Conservation (phyloP, 2,113 vertebrate genomes). For the Turdus rufiventris region DNA sequence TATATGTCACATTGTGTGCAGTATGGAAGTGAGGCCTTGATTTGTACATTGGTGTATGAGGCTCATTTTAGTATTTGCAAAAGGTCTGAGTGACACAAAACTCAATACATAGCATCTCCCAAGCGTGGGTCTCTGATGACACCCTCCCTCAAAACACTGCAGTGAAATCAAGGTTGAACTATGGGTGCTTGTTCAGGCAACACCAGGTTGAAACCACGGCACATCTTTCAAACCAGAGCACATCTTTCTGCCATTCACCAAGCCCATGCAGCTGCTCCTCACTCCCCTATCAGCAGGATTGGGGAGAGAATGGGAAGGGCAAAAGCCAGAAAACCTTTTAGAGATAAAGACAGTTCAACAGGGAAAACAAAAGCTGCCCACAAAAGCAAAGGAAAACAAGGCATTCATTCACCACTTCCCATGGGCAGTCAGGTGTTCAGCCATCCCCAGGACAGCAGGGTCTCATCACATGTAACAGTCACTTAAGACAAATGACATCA, state of each 20-base stretch:
- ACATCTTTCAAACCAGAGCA: neutral
- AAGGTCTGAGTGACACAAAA: neutral
- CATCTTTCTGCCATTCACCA: neutral
- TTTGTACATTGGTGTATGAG: neutral
- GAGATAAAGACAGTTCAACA: neutral
- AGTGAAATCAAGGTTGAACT: neutral
- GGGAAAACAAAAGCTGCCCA: neutral
- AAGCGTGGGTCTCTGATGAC: neutral
- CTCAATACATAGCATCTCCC: neutral
- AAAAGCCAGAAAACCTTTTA: neutral
- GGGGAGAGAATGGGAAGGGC: neutral
- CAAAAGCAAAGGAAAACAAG: neutral
- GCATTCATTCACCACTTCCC: neutral
- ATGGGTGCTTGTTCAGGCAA: neutral
- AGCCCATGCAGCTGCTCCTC: accelerated
- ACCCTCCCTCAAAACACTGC: neutral
- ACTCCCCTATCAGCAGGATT: accelerated
- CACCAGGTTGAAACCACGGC: neutral
- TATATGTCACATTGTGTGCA: neutral
- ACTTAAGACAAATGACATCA: neutral
- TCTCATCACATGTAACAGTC: neutral
- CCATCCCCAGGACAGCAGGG: neutral
- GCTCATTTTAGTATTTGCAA: neutral
- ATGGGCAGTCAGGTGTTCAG: neutral
- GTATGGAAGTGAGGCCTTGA: neutral